These are phyloP conservation scores for Carduelis carduelis DNA, from an alignment of 2,797 vertebrate species.

Conservation along the genomic window DNA sequence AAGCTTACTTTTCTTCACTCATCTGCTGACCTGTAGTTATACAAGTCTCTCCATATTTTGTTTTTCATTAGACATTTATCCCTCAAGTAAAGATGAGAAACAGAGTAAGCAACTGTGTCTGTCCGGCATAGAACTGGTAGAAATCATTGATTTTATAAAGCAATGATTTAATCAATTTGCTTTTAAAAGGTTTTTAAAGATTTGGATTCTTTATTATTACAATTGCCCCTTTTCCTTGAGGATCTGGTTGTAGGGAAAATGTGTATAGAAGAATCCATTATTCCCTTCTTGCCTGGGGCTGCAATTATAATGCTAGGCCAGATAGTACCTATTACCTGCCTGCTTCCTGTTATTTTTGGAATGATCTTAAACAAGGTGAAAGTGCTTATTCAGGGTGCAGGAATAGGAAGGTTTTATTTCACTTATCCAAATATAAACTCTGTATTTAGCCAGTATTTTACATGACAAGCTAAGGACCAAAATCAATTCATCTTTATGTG, in stretches of 20 bases:
- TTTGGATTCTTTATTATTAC: background rate
- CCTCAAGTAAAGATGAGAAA: background rate
- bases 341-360: conserved; percentile 68
- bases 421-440: background rate
- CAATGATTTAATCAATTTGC: background rate
- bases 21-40: background rate
- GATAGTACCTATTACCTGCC: conserved; percentile 42
- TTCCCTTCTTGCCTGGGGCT: conserved; percentile 57
- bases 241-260: background rate
- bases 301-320: conserved; percentile 57
- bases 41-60: background rate
- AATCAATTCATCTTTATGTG: conserved; percentile 14
- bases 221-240: conserved; percentile 8
- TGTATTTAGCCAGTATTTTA: background rate
- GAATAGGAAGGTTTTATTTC: conserved; percentile 47
- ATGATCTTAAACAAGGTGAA: conserved; percentile 49
- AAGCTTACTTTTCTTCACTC: background rate
- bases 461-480: conserved; percentile 17
- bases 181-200: background rate
- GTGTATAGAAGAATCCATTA: conserved; percentile 47
- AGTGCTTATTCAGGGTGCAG: conserved; percentile 47
- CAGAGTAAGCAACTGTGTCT: background rate
- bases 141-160: background rate
- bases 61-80: background rate
- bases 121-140: background rate